phyloP scores from a whole-genome alignment of 2,113 vertebrate species.

The Pelvicachromis taeniatus region DNA sequence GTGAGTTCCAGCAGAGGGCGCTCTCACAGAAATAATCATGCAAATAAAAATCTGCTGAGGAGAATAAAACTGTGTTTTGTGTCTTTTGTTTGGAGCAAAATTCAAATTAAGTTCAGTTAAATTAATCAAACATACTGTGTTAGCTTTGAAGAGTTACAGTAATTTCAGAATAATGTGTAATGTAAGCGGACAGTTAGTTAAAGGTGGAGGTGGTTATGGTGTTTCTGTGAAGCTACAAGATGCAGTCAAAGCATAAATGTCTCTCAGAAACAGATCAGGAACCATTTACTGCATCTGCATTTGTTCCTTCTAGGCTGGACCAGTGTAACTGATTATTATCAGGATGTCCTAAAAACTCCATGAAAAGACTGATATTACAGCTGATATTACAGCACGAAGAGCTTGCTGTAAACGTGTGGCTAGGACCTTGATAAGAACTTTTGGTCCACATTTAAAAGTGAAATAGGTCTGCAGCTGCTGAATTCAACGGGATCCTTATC shows the following conservation, averaged over 20 bases:
- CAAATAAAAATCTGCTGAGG: background rate
- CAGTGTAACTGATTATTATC: too few relatives aligned
- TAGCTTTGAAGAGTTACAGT: background rate
- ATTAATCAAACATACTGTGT: background rate
- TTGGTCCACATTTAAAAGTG: too few relatives aligned
- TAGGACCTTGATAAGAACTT: too few relatives aligned
- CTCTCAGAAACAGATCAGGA: rapidly evolving
- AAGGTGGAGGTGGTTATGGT: background rate
- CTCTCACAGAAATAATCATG: background rate
- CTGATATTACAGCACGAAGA: too few relatives aligned
- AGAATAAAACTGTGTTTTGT: background rate
- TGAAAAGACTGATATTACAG: too few relatives aligned
- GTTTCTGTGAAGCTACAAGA: background rate
- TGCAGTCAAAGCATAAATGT: background rate
- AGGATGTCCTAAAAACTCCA: too few relatives aligned
- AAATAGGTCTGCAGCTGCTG: too few relatives aligned
- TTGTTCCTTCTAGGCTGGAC: background rate
- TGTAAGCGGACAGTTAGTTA: background rate
- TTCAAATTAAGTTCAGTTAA: background rate
- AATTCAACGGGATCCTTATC: too few relatives aligned
- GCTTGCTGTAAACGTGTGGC: too few relatives aligned
- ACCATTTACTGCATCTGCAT: background rate
- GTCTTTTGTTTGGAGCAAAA: background rate
- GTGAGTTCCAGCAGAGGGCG: background rate
- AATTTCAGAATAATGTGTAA: background rate